Conservation (phyloP, 2,888 invertebrate species). For the Acrocera orbiculus region DNA sequence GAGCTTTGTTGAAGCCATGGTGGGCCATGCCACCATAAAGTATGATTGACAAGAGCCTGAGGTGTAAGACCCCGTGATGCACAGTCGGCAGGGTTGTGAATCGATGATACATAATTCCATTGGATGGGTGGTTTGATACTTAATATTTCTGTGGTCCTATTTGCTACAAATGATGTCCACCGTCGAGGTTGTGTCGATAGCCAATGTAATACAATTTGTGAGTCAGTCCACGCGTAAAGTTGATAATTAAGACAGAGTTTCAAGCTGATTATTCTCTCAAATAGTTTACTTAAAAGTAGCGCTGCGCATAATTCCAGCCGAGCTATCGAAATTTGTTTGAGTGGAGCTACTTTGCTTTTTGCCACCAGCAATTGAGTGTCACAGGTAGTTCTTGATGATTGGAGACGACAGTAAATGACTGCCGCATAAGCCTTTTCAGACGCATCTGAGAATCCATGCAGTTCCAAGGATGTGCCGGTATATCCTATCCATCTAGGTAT, state of each 20-base stretch:
- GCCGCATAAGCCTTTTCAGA: slow-evolving; percentile 1
- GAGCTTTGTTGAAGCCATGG: not conserved
- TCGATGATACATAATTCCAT: slow-evolving; percentile 1
- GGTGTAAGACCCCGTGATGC: not conserved
- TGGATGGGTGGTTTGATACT: not conserved
- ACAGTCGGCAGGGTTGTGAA: not conserved
- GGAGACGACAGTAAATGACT: not conserved
- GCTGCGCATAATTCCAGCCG: slow-evolving; percentile 13
- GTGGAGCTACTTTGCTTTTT: slow-evolving; percentile 1
- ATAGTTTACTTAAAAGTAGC: not conserved
- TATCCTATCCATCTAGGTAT: not conserved
- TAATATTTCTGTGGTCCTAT: not conserved
- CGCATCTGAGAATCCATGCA: slow-evolving; percentile 3
- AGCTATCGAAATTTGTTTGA: slow-evolving; percentile 13
- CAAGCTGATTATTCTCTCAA: not conserved
- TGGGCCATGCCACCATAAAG: not conserved
- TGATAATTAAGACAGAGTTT: not conserved
- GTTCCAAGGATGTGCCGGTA: not conserved
- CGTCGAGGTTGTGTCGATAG: not conserved
- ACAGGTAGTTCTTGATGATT: not conserved
- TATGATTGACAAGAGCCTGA: not conserved
- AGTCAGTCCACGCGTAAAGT: not conserved
- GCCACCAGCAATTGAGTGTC: not conserved
- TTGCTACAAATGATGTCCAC: slow-evolving; percentile 1
- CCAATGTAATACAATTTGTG: slow-evolving; percentile 2